Conservation (phyloP, 2,113 vertebrate species). For the Micromys minutus region DNA sequence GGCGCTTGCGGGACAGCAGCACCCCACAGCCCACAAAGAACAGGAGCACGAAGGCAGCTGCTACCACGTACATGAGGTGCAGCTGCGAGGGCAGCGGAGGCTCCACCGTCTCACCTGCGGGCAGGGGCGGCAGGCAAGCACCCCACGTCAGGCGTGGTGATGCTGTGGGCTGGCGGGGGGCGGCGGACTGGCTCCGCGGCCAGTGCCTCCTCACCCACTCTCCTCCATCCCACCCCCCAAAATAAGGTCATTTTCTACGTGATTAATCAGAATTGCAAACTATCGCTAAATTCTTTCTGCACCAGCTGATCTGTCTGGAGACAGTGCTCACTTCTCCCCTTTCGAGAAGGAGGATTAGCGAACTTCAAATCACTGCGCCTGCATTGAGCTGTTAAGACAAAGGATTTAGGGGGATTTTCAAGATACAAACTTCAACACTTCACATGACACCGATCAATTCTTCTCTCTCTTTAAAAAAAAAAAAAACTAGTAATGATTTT, state of each 20-base stretch:
- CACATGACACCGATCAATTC: constrained; percentile 98
- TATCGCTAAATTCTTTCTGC: constrained; percentile 88
- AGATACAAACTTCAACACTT: constrained; percentile 99
- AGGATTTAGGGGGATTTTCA: constrained; percentile 99
- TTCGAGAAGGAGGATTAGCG: constrained; percentile 96
- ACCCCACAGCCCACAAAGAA: constrained; percentile 91
- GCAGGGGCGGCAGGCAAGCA: constrained; percentile 77
- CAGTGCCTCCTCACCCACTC: constrained; percentile 77
- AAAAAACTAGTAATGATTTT: constrained; percentile 93
- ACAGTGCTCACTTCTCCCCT: constrained; percentile 93
- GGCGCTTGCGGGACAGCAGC: constrained; percentile 94
- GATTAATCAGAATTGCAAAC: constrained; percentile 95
- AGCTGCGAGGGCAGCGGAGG: constrained; percentile 74
- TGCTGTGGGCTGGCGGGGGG: constrained; percentile 68
- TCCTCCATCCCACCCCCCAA: constrained; percentile 85
- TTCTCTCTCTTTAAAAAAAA: constrained; percentile 72
- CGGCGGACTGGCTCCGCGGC: constrained; percentile 62
- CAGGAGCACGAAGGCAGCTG: constrained; percentile 87
- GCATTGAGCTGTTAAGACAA: constrained; percentile 99
- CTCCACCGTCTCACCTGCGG: constrained; percentile 88
- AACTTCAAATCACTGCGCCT: constrained; percentile 97
- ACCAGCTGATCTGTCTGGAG: constrained; percentile 91
- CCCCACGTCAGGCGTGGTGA: constrained; percentile 69
- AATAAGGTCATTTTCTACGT: constrained; percentile 91
- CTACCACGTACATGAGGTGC: constrained; percentile 92